Percentiles rank a stretch among this genome's conserved stretches.
phyloP scores from a whole-genome alignment of 2,113 vertebrate species.

The Scomber colias region DNA sequence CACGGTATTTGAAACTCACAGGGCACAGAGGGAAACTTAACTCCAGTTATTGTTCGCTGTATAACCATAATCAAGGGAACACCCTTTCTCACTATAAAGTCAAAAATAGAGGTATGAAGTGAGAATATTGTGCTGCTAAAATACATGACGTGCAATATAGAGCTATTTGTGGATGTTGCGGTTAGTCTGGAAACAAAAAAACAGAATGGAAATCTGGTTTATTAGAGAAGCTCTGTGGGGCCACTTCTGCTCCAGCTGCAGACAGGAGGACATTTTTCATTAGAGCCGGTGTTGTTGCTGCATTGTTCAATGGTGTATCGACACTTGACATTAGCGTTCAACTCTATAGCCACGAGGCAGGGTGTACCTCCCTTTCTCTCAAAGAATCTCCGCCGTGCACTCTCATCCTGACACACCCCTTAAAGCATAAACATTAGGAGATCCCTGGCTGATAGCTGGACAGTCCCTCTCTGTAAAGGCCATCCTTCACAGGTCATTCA shows the following conservation, averaged over 20 bases:
- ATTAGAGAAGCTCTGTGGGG: slow-evolving; percentile 53
- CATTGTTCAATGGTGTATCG: slow-evolving; percentile 71
- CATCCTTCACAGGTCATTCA: slow-evolving; percentile 69
- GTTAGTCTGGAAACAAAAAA: slow-evolving; percentile 56
- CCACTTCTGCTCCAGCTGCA: slow-evolving; percentile 54
- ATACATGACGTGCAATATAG: slow-evolving; percentile 64
- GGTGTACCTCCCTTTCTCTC: slow-evolving; percentile 61
- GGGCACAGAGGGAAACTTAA: slow-evolving; percentile 68
- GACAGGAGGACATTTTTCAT: slow-evolving; percentile 72
- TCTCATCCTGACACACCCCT: slow-evolving; percentile 79
- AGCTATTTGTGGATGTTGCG: slow-evolving; percentile 70
- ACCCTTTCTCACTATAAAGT: slow-evolving; percentile 77
- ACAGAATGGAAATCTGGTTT: slow-evolving; percentile 53
- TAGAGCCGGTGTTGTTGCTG: slow-evolving; percentile 27
- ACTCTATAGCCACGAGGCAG: slow-evolving; percentile 64
- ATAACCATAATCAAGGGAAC: slow-evolving; percentile 78
- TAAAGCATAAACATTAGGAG: slow-evolving; percentile 72
- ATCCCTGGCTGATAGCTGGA: slow-evolving; percentile 66
- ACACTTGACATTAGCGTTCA: slow-evolving; percentile 65
- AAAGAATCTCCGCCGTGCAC: slow-evolving; percentile 61
- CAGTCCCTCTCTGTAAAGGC: slow-evolving; percentile 47
- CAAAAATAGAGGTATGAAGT: slow-evolving; percentile 70
- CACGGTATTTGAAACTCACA: slow-evolving; percentile 62
- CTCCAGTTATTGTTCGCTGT: slow-evolving; percentile 71
- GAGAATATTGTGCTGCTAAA: slow-evolving; percentile 75